phyloP scores from a whole-genome alignment of 2,888 invertebrate species.

The Pseudococcus longispinus region DNA sequence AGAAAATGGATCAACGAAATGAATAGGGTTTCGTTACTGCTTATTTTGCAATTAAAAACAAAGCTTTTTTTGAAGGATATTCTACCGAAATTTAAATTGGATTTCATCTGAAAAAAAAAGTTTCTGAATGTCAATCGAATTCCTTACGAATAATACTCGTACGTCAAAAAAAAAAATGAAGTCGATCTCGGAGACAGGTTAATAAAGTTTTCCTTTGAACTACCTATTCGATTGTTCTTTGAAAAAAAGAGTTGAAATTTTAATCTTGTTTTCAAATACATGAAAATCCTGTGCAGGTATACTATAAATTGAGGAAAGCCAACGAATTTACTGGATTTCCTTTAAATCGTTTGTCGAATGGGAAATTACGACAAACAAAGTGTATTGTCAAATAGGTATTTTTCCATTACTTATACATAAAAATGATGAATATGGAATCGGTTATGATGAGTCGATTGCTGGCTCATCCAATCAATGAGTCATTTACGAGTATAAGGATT shows the following conservation, averaged over 20 bases:
- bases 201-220: not conserved
- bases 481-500: no score
- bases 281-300: no score
- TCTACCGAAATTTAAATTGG: slow-evolving; percentile 18
- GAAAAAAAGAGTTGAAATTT: not conserved
- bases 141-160: slow-evolving; percentile 5
- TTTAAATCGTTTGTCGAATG: no score
- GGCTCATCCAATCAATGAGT: no score
- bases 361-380: no score
- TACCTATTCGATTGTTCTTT: not conserved
- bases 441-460: no score
- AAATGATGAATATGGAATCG: no score
- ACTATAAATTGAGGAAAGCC: no score
- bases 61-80: not conserved
- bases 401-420: no score
- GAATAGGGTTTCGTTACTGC: not conserved
- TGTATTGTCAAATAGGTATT: no score
- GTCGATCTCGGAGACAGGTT: not conserved
- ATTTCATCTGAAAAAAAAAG: not conserved
- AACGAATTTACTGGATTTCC: no score
- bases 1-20: not conserved
- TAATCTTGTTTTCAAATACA: not conserved
- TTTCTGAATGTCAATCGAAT: not conserved
- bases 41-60: slow-evolving; percentile 10
- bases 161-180: not conserved